phyloP scores from a whole-genome alignment of 2,888 invertebrate species.

The Dexiosoma caninum region DNA sequence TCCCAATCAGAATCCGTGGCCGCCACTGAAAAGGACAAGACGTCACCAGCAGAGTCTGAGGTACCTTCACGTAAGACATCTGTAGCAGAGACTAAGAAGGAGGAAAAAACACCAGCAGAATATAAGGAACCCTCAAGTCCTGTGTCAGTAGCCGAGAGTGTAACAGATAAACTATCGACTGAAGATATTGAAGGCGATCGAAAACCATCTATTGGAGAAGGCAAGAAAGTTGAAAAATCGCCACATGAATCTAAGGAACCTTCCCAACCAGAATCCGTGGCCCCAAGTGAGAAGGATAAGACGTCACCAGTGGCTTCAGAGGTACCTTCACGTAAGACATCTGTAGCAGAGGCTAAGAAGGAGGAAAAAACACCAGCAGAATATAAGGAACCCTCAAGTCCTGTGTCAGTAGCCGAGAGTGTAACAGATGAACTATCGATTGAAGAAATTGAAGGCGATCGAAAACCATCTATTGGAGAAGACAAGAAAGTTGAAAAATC shows the following conservation, averaged over 20 bases:
- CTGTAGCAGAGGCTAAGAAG: conserved; percentile 58
- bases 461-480: conserved; percentile 49
- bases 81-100: conserved; percentile 41
- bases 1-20: conserved; percentile 47
- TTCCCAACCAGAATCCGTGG: conserved; percentile 27
- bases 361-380: conserved; percentile 57
- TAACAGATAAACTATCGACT: conserved; percentile 10
- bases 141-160: conserved; percentile 55
- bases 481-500: conserved; percentile 51
- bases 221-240: conserved; percentile 46
- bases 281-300: conserved; percentile 50
- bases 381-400: conserved; percentile 28
- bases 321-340: conserved; percentile 13
- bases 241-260: conserved; percentile 41
- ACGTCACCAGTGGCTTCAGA: conserved; percentile 37
- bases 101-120: conserved; percentile 44
- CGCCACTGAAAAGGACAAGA: conserved; percentile 56
- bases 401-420: conserved; percentile 23
- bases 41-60: conserved; percentile 18
- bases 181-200: conserved; percentile 35
- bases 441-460: conserved; percentile 56
- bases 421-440: conserved; percentile 37
- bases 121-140: conserved; percentile 61
- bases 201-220: background rate
- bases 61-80: background rate